Base-by-base conservation (phyloP, 2,797 vertebrate species). In the Merluccius polli region DNA sequence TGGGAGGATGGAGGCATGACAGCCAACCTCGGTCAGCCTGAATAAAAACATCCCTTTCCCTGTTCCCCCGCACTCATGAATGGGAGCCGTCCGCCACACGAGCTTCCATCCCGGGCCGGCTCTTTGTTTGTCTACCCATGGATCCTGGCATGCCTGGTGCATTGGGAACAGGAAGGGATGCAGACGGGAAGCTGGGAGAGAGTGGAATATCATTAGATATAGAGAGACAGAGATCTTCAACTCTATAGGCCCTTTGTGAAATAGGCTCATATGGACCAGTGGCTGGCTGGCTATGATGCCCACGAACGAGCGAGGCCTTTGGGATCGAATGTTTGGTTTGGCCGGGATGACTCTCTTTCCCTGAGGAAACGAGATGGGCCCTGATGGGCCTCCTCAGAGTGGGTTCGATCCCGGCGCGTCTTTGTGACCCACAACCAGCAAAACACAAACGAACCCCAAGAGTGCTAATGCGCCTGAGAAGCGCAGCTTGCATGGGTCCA, bases 301-400 rank as follows among this genome's bases (percentile, higher is more conserved):
- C 73, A 76, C 63, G 72, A 83, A 76, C 63, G 72, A 83, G 75
- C 33, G 77, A 82, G 77, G 59, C 48, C 52, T 59, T 82, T 80
- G 76, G 74, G 81, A 82, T 86, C 70, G 75, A 31, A 44, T 89
- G 86, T 92, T 91, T 87, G 74, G 74, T 83, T 90, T 91, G 88
- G 88, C 86, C 72, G 10, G 67, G 52, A 59, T 1, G 21, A 73
- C 75, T 6, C 10, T 79, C 80, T 78, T 82, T 65, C 77, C 78
- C 80, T 75, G 44, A 77, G 81, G 74, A 81, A 82, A 80, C 72
- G 5, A 24, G 52, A 59, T 21, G 1, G 21, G 52, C 6, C 52
- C 16, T 9, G 10, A 59, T 59, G n/a, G n/a, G n/a, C n/a, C 52
- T n/a, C 52, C 21, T n/a, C 52, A 10, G 52, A 71, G 74, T 73